Conservation (phyloP, 2,113 vertebrate genomes). For the Chloebia gouldiae region DNA sequence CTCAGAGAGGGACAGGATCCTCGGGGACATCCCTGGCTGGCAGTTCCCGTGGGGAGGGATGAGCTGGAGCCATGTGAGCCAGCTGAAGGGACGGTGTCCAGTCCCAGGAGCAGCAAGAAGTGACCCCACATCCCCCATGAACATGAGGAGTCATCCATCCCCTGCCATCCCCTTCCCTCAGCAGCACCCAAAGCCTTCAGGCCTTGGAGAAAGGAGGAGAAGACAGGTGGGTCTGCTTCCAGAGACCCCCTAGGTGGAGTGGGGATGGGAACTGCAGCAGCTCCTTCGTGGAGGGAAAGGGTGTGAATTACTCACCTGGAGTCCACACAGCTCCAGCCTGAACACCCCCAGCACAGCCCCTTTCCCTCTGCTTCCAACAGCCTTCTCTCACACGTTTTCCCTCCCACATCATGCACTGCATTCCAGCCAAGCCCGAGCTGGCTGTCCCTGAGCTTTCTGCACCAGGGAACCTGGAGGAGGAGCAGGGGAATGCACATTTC, state of each 20-base stretch:
- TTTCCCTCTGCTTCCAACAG: neutral
- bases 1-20: rapidly evolving
- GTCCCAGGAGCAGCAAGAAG: neutral
- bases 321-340: neutral
- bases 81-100: neutral
- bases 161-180: neutral
- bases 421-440: conserved; percentile 1
- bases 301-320: conserved; percentile 34
- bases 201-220: neutral
- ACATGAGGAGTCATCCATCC: neutral
- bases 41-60: neutral
- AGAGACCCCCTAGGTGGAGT: neutral
- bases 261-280: neutral
- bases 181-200: neutral
- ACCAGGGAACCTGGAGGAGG: neutral
- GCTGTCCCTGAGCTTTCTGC: neutral
- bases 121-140: neutral
- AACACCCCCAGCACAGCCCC: neutral
- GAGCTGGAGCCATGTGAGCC: neutral
- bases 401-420: neutral
- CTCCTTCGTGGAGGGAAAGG: neutral
- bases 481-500: neutral
- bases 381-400: neutral
- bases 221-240: neutral
- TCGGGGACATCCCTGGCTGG: rapidly evolving